Percentiles rank a stretch among this genome's conserved stretches.
These are phyloP conservation scores for Epicampocera succincta DNA, from an alignment of 2,888 invertebrate genomes.

Conservation along the genomic window DNA sequence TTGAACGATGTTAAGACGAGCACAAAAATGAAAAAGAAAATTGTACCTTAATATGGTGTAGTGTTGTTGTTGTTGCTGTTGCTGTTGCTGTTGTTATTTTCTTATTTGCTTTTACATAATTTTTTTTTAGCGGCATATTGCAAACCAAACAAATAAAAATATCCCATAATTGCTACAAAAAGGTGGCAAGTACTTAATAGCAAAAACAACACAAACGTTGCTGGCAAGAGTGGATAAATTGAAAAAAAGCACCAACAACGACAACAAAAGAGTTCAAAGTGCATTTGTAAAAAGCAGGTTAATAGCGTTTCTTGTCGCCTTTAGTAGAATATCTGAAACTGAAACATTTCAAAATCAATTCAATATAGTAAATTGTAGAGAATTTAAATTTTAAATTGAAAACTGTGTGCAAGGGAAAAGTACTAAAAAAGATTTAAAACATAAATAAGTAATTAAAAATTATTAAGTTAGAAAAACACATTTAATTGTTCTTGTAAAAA, in stretches of 20 bases:
- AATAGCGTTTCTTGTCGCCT: slow-evolving; percentile 71
- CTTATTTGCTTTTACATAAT: background rate
- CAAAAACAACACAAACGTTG: slow-evolving; percentile 26
- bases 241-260: slow-evolving; percentile 29
- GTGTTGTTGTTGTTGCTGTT: background rate
- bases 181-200: slow-evolving; percentile 63
- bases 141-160: slow-evolving; percentile 39
- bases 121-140: slow-evolving; percentile 36
- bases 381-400: too few species aligned
- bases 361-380: too few species aligned
- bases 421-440: too few species aligned
- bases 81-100: slow-evolving; percentile 29
- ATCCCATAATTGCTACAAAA: slow-evolving; percentile 49
- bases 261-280: slow-evolving; percentile 66
- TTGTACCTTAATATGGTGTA: background rate
- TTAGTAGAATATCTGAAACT: background rate
- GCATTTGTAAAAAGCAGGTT: slow-evolving; percentile 75
- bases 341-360: too few species aligned
- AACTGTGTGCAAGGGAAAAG: too few species aligned
- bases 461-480: too few species aligned
- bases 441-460: too few species aligned
- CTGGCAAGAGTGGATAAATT: background rate
- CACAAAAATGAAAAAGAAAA: slow-evolving; percentile 6
- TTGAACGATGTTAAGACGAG: slow-evolving; percentile 38
- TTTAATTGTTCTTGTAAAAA: too few species aligned